phyloP scores from a whole-genome alignment of 2,797 vertebrate species.

The Strix occidentalis region DNA sequence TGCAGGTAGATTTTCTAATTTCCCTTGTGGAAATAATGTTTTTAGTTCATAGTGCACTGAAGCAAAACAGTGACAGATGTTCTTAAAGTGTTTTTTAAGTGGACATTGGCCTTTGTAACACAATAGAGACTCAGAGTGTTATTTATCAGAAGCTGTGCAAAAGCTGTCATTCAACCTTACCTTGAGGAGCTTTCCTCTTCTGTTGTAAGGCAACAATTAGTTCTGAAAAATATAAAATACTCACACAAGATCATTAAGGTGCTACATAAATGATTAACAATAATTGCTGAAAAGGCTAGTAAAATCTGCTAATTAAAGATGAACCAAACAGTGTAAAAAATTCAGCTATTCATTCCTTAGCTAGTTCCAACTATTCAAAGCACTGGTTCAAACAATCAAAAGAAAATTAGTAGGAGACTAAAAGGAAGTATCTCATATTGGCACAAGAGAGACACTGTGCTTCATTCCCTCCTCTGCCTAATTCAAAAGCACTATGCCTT shows the following conservation, averaged over 20 bases:
- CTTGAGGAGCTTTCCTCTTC: not conserved
- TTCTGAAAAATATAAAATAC: not conserved
- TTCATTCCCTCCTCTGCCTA: not conserved
- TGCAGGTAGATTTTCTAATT: conserved; percentile 4
- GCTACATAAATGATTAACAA: not conserved
- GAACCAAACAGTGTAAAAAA: not conserved
- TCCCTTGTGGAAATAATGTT: conserved; percentile 13
- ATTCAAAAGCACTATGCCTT: not conserved
- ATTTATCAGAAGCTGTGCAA: not conserved
- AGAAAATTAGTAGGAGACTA: not conserved
- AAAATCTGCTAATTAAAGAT: not conserved
- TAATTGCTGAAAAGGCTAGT: not conserved
- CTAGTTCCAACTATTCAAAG: not conserved
- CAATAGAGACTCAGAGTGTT: not conserved
- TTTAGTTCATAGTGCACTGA: not conserved
- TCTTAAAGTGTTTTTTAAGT: conserved; percentile 4
- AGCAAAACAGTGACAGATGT: not conserved
- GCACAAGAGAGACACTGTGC: not conserved
- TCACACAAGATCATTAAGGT: not conserved
- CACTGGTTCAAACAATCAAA: not conserved
- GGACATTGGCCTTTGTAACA: not conserved
- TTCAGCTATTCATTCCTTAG: not conserved
- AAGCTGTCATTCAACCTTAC: not conserved
- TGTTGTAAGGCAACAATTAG: not conserved
- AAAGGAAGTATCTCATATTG: not conserved